Evolutionary conservation across 2,113 vertebrate genomes (phyloP).

Genomic region (Xiphias gladius): DNA sequence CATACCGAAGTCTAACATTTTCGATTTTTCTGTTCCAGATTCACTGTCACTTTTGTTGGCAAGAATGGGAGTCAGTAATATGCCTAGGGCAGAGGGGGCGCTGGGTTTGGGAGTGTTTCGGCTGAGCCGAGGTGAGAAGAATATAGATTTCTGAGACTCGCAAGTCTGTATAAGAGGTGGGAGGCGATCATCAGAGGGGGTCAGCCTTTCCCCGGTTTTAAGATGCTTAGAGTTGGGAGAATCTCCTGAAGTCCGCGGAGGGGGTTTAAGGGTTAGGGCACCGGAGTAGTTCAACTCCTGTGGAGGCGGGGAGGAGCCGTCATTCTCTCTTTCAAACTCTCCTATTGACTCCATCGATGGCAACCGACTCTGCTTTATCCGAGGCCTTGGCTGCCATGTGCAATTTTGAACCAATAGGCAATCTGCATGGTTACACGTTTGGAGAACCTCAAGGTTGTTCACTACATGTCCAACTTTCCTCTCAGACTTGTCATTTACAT

Average conservation of each 20-base stretch:
- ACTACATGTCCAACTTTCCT: slow-evolving; percentile 36
- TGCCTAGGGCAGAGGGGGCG: slow-evolving; percentile 44
- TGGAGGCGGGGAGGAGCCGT: slow-evolving; percentile 1
- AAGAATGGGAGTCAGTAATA: slow-evolving; percentile 74
- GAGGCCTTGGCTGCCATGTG: not conserved
- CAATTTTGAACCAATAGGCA: not conserved
- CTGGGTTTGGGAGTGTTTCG: slow-evolving; percentile 32
- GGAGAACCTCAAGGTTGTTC: slow-evolving; percentile 26
- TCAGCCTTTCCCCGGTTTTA: slow-evolving; percentile 4
- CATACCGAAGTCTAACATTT: slow-evolving; percentile 44
- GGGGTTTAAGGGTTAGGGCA: slow-evolving; percentile 54
- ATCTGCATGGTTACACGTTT: slow-evolving; percentile 2
- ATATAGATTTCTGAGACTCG: slow-evolving; percentile 17
- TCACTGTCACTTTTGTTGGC: slow-evolving; percentile 33
- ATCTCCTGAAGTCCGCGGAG: slow-evolving; percentile 10
- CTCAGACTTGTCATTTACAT: slow-evolving; percentile 6
- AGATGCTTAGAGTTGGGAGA: not conserved
- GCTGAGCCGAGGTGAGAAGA: slow-evolving; percentile 52
- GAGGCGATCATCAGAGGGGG: slow-evolving; percentile 18
- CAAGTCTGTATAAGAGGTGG: slow-evolving; percentile 47
- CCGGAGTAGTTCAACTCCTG: slow-evolving; percentile 46
- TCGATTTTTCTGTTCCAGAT: not conserved
- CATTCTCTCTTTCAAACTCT: slow-evolving; percentile 74
- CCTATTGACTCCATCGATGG: slow-evolving; percentile 82
- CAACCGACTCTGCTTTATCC: slow-evolving; percentile 42